These are phyloP conservation scores for Mobula birostris DNA, from an alignment of 2,113 vertebrate species.

Conservation along the genomic window DNA sequence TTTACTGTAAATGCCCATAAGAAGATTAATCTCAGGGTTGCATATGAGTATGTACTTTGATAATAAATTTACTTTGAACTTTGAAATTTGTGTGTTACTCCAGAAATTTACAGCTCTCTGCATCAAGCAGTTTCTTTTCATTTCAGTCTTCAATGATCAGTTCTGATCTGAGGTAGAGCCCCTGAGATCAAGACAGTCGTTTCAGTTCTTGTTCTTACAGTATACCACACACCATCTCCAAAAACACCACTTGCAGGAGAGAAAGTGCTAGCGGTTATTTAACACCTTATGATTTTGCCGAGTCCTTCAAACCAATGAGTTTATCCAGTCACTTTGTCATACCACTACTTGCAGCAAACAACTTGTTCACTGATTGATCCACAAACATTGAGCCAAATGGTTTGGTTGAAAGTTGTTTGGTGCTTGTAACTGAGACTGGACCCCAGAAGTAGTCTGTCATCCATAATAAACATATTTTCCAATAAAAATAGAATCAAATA, in stretches of 20 bases:
- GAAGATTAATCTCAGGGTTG: no score
- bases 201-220: not conserved
- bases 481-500: not conserved
- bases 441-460: not conserved
- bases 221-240: not conserved
- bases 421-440: not conserved
- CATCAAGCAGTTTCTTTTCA: no score
- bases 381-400: not conserved
- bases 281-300: not conserved
- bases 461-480: not conserved
- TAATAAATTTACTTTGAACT: no score
- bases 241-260: not conserved
- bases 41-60: no score
- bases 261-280: not conserved
- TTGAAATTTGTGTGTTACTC: no score
- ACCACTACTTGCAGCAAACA: not conserved
- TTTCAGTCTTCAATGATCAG: no score
- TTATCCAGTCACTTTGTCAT: not conserved
- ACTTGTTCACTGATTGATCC: not conserved
- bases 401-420: no score
- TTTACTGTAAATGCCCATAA: no score
- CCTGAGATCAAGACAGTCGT: not conserved
- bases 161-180: no score
- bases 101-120: no score
- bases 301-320: not conserved